Base-by-base conservation (phyloP, 1,140 invertebrate genomes). In the Diabrotica virgifera region DNA sequence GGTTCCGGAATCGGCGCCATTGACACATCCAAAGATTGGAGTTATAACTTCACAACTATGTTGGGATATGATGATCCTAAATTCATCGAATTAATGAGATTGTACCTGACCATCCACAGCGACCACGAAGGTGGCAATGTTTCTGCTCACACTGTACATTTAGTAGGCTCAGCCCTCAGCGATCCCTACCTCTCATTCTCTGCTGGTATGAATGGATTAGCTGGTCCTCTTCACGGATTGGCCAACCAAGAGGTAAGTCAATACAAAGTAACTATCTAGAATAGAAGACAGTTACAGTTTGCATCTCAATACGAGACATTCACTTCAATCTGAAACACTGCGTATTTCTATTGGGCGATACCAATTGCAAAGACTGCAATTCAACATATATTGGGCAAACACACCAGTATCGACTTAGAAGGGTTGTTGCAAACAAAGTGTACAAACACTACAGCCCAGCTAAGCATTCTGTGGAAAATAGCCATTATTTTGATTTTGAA, bases 111-210 rank as follows among this genome's bases (percentile, higher is more conserved):
- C n/a, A 95, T 96, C 74, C 94, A 96, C 82, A 91, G 87, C 80
- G 92, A 94, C 75, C 91, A 94, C 78, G 91, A 94, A 79, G 92
- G 93, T 69, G 93, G 93, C 59, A 96, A 96, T 77, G 93, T 96
- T 5, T 89, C 87, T 61, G 93, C 93, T 6, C 93, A 96, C 76
- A 90, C 93, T 5, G 89, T 87, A 13, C 93, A 96, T 79, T 83
- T 96, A 65, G 92, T 96, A 0, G 93, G 91, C 37, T 94, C 92
- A 55, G 93, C 93, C 8, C 79, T 96, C n/a, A 93, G 91, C 55
- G 93, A 95, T 76, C 91, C 93, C 0, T 95, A 95, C 75, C 80
- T 95, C 0, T 90, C 90, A 36, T 94, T 94, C 78, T 86, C 91
- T 56, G 93, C 90, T 64, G 92, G 91, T 62, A 87, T 96, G 84